Conservation (phyloP, 2,888 invertebrate species). For the Lochmaea capreae region DNA sequence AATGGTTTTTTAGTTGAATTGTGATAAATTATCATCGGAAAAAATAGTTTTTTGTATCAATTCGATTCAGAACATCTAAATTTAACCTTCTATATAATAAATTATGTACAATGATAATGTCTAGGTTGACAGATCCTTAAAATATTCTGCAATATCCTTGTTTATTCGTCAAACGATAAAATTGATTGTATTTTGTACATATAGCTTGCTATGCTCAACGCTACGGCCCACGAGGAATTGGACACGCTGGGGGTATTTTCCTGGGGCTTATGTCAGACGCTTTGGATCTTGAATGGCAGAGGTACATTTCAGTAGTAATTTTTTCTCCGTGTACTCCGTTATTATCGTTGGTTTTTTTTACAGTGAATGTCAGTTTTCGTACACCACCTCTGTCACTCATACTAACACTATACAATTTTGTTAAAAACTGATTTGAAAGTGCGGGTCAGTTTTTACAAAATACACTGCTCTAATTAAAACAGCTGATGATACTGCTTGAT, state of each 20-base stretch:
- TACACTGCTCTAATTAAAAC: not conserved
- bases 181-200: slow-evolving; percentile 41
- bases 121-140: not conserved
- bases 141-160: not conserved
- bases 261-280: slow-evolving; percentile 88
- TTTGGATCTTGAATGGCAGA: slow-evolving; percentile 81
- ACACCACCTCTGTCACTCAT: slow-evolving; percentile 45
- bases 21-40: too few species aligned
- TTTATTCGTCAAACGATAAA: not conserved
- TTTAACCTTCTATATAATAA: too few species aligned
- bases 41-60: too few species aligned
- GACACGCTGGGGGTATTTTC: slow-evolving; percentile 89
- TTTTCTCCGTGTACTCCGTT: slow-evolving; percentile 37
- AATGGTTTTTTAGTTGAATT: too few species aligned
- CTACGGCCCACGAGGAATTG: slow-evolving; percentile 94
- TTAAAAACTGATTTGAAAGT: not conserved
- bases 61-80: too few species aligned
- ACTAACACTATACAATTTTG: slow-evolving; percentile 2
- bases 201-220: slow-evolving; percentile 95
- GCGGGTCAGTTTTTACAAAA: not conserved
- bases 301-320: slow-evolving; percentile 66
- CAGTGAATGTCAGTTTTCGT: slow-evolving; percentile 23
- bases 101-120: too few species aligned
- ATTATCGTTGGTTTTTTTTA: slow-evolving; percentile 13
- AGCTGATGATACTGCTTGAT: not conserved